Conservation (phyloP, 2,113 vertebrate species). For the Synchiropus splendidus region DNA sequence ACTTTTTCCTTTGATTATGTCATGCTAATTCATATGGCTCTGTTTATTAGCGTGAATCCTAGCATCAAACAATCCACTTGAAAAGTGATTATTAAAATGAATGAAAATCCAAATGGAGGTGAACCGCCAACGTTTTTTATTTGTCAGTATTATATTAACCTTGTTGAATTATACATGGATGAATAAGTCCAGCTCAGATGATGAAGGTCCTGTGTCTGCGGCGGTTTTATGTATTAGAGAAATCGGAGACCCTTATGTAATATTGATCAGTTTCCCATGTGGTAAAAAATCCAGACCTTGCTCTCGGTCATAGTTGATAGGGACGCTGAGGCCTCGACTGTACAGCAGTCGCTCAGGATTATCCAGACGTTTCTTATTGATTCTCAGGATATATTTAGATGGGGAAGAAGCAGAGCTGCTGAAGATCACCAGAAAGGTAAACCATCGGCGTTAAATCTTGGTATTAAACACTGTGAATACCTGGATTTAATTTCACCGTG, state of each 20-base stretch:
- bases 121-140: background rate
- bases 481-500: no score
- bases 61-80: no score
- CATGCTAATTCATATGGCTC: no score
- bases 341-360: constrained; percentile 15
- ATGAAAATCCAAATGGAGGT: no score
- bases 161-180: constrained; percentile 41
- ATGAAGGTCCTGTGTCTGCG: constrained; percentile 42
- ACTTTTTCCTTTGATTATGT: no score
- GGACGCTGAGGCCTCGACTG: constrained; percentile 30
- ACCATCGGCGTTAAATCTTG: background rate
- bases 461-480: no score
- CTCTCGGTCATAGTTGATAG: constrained; percentile 43
- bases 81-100: no score
- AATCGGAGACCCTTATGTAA: constrained; percentile 59
- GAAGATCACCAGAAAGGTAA: constrained; percentile 28
- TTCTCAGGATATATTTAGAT: constrained; percentile 18
- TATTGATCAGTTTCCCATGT: constrained; percentile 59
- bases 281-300: constrained; percentile 53
- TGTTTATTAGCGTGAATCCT: no score
- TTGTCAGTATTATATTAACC: constrained; percentile 10
- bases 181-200: constrained; percentile 55
- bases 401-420: constrained; percentile 6
- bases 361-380: constrained; percentile 19
- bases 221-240: constrained; percentile 55